Percentiles rank a stretch among this genome's conserved stretches.
phyloP scores from a whole-genome alignment of 1,140 invertebrate species.

The Drosophila ficusphila region DNA sequence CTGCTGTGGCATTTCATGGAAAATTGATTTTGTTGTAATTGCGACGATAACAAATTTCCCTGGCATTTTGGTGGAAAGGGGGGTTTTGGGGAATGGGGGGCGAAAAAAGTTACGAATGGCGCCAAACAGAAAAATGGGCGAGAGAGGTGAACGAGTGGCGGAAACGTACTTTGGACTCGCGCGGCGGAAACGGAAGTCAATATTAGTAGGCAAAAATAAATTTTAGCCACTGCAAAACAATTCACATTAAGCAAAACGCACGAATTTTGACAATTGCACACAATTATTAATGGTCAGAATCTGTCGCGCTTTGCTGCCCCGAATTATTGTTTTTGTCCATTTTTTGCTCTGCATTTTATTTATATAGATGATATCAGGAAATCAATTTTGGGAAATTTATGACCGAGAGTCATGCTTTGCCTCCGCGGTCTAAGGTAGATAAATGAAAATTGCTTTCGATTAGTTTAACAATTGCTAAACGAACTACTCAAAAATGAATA shows the following conservation, averaged over 20 bases:
- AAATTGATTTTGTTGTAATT: slow-evolving; percentile 62
- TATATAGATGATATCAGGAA: slow-evolving; percentile 69
- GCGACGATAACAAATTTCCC: slow-evolving; percentile 67
- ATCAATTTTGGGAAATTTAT: slow-evolving; percentile 71
- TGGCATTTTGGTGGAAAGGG: slow-evolving; percentile 11
- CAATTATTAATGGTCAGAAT: slow-evolving; percentile 72
- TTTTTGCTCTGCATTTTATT: slow-evolving; percentile 37
- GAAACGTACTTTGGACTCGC: slow-evolving; percentile 64
- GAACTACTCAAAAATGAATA: background rate
- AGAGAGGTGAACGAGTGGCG: slow-evolving; percentile 37
- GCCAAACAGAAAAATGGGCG: slow-evolving; percentile 47
- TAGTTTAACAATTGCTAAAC: slow-evolving; percentile 17
- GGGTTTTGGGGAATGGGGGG: too few species aligned
- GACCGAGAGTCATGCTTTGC: slow-evolving; percentile 21
- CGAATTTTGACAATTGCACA: slow-evolving; percentile 51
- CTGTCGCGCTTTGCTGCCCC: slow-evolving; percentile 36
- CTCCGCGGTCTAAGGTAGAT: slow-evolving; percentile 22
- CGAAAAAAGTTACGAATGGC: slow-evolving; percentile 15
- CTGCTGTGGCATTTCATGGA: slow-evolving; percentile 46
- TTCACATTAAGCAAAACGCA: slow-evolving; percentile 57
- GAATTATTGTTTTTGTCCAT: slow-evolving; percentile 18
- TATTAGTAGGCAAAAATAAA: slow-evolving; percentile 76
- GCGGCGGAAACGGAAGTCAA: slow-evolving; percentile 75
- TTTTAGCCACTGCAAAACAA: slow-evolving; percentile 60
- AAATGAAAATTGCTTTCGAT: slow-evolving; percentile 39